phyloP scores from a whole-genome alignment of 2,797 vertebrate genomes.

The Hozukius guyotensis region DNA sequence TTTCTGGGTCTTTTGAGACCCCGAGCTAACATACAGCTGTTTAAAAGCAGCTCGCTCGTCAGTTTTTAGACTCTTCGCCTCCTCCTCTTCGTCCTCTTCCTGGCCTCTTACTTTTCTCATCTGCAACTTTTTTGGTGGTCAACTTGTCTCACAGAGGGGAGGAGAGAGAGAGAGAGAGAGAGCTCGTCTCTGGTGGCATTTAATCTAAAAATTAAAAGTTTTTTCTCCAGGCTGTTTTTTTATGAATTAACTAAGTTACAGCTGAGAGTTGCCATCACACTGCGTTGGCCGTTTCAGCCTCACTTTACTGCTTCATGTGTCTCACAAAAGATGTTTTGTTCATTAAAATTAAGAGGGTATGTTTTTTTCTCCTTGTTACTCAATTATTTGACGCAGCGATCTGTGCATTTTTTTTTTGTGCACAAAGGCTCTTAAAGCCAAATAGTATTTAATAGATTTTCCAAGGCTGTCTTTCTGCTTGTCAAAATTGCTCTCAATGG shows the following conservation, averaged over 20 bases:
- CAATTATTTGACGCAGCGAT: slow-evolving; percentile 63
- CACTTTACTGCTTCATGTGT: slow-evolving; percentile 26
- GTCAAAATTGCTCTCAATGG: slow-evolving; percentile 80
- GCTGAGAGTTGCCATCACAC: slow-evolving; percentile 51
- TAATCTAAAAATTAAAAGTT: slow-evolving; percentile 29
- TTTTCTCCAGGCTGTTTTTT: slow-evolving; percentile 44
- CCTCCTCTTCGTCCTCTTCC: slow-evolving; percentile 44
- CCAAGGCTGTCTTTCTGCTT: slow-evolving; percentile 77
- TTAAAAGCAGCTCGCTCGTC: slow-evolving; percentile 74
- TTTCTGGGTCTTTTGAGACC: slow-evolving; percentile 62
- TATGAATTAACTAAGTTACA: slow-evolving; percentile 52
- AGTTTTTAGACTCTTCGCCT: slow-evolving; percentile 53
- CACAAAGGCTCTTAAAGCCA: slow-evolving; percentile 70
- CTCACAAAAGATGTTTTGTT: slow-evolving; percentile 69
- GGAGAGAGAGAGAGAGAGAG: not conserved
- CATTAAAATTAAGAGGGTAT: slow-evolving; percentile 44
- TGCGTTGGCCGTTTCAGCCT: slow-evolving; percentile 30
- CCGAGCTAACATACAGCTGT: slow-evolving; percentile 71
- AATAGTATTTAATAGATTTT: slow-evolving; percentile 84
- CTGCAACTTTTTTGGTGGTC: slow-evolving; percentile 34
- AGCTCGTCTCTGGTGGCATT: slow-evolving; percentile 13
- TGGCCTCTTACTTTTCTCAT: slow-evolving; percentile 57
- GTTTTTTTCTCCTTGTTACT: slow-evolving; percentile 48
- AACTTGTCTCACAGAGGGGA: slow-evolving; percentile 18
- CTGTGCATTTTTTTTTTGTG: slow-evolving; percentile 44